Evolutionary conservation across 2,113 vertebrate species (phyloP).

Genomic region (Bujurquina vittata): DNA sequence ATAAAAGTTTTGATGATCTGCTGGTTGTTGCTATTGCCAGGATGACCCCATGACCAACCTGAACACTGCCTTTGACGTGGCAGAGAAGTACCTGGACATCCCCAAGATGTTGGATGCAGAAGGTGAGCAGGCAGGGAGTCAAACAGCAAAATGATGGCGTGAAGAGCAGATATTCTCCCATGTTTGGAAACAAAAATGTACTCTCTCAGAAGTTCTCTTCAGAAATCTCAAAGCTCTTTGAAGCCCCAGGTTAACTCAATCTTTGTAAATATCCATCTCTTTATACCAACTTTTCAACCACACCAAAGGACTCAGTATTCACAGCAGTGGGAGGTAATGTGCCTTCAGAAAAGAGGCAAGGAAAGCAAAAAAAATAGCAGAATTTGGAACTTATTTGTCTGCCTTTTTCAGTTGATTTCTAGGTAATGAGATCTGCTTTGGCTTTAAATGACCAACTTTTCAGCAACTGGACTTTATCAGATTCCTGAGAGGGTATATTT

Average conservation of each 20-base stretch:
- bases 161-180: not conserved
- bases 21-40: conserved; percentile 62
- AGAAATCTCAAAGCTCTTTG: not conserved
- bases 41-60: conserved; percentile 93
- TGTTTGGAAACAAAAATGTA: conserved; percentile 1
- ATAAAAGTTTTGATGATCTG: not conserved
- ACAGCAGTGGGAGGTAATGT: not conserved
- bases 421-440: not conserved
- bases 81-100: conserved; percentile 94
- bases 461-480: not conserved
- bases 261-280: not conserved
- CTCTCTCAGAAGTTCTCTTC: not conserved
- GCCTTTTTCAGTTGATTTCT: not conserved
- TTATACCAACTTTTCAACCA: not conserved
- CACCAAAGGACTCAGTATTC: not conserved
- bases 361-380: not conserved
- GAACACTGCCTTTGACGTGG: conserved; percentile 94
- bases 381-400: not conserved
- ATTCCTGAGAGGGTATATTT: conserved; percentile 29
- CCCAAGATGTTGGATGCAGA: conserved; percentile 96
- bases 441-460: not conserved
- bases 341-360: not conserved
- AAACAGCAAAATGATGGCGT: not conserved
- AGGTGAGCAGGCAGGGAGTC: conserved; percentile 78
- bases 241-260: not conserved